These are phyloP conservation scores for Tineola bisselliella DNA, from an alignment of 2,888 invertebrate species.

Conservation along the genomic window DNA sequence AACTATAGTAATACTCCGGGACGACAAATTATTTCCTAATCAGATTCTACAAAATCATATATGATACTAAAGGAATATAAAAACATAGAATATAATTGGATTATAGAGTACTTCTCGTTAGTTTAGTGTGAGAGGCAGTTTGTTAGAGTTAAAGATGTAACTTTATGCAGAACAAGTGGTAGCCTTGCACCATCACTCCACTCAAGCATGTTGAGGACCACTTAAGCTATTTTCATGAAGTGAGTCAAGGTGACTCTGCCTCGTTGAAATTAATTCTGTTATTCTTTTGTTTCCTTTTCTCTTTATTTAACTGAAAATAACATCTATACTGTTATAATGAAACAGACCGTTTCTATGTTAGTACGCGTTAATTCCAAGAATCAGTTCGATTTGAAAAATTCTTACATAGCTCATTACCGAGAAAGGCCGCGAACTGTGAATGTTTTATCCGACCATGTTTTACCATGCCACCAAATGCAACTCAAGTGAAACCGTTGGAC, in stretches of 20 bases:
- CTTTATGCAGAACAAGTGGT: background rate
- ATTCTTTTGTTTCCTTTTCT: background rate
- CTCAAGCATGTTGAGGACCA: background rate
- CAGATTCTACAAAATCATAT: background rate
- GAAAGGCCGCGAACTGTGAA: too few species aligned
- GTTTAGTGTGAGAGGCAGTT: background rate
- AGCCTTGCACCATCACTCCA: conserved; percentile 1
- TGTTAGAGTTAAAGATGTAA: background rate
- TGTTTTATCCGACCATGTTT: too few species aligned
- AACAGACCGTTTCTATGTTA: too few species aligned
- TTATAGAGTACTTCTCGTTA: background rate
- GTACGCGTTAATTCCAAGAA: too few species aligned
- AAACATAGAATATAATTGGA: background rate
- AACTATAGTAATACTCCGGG: too few species aligned
- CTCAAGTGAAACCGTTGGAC: too few species aligned
- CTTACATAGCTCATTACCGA: too few species aligned
- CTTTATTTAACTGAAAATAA: too few species aligned
- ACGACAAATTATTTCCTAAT: too few species aligned
- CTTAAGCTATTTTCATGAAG: conserved; percentile 7
- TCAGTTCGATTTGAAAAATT: too few species aligned
- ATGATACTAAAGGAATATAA: background rate
- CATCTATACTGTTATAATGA: background rate
- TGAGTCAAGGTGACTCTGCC: conserved; percentile 1
- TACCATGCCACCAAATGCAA: too few species aligned
- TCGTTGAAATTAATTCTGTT: background rate